A percentile compares a stretch with the other conserved stretches of the same genome.
These are phyloP conservation scores for Helicoverpa assulta DNA, from an alignment of 2,888 invertebrate species.

Conservation along the genomic window DNA sequence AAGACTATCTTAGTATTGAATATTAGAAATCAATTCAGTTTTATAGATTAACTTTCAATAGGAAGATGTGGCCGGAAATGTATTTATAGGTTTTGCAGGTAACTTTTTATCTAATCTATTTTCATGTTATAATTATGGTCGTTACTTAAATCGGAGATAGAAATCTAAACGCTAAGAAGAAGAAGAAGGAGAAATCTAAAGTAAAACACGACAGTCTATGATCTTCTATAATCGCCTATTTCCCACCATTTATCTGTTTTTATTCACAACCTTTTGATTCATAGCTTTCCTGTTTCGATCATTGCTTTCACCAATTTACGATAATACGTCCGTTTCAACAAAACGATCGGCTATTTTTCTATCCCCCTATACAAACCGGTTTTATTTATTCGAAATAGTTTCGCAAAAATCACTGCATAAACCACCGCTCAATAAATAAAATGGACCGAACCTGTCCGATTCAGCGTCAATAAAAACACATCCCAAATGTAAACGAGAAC, in stretches of 20 bases:
- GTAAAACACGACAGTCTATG: conserved; percentile 24
- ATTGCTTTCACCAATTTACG: conserved; percentile 52
- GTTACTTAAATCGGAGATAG: too few species aligned
- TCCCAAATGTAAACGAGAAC: conserved; percentile 85
- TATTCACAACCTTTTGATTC: conserved; percentile 36
- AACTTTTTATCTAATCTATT: too few species aligned
- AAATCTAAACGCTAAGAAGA: too few species aligned
- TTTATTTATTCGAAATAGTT: conserved; percentile 66
- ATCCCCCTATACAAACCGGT: conserved; percentile 49
- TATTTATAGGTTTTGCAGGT: neutral
- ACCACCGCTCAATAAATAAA: conserved; percentile 82
- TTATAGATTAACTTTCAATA: neutral
- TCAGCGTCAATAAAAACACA: conserved; percentile 87
- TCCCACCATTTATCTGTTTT: conserved; percentile 32
- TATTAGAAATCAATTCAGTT: neutral
- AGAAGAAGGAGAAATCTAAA: neutral
- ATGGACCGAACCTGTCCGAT: conserved; percentile 80
- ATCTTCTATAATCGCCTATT: conserved; percentile 17
- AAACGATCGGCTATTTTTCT: conserved; percentile 46
- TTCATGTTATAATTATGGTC: too few species aligned
- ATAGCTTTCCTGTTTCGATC: conserved; percentile 38
- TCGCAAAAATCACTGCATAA: conserved; percentile 66
- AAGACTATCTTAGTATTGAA: neutral
- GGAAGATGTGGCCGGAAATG: neutral
- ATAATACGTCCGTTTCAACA: conserved; percentile 44